Base-by-base conservation (phyloP, 2,888 invertebrate species). In the Dendrolimus houi region DNA sequence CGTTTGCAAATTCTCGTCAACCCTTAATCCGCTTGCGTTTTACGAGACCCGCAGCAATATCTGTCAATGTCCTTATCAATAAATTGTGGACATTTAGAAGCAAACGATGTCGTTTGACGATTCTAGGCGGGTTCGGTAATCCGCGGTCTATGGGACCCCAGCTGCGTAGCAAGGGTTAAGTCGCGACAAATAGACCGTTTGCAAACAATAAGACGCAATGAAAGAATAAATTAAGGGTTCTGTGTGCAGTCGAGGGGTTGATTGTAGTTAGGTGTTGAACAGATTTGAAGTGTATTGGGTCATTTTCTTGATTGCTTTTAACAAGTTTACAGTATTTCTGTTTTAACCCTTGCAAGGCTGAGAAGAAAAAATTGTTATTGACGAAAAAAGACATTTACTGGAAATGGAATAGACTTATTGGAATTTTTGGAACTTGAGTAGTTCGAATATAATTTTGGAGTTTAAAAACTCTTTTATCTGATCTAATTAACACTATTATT, bases 181-280 rank as follows among this genome's bases (percentile, higher is more conserved):
- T 85, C 86, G 84, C 87, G 85, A 88, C 88, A 90, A 88, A 88
- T 88, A 87, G 86, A 83, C 87, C 89, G 87, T 89, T 89, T 89
- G 88, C 88, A 89, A 89, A 89, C 87, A 90, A 89, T 89, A 90
- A 90, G 88, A 87, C 85, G 87, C 88, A 85, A 81, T 87, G 87
- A 87, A 89, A 88, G 87, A 88, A 88, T 90, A 88, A 88, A 89
- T 90, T 90, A 89, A 84, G 80, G 83, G 72, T 64, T 72, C 63
- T n/a, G 47, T 58, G 41, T 40, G 53, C 54, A 40, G 40, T 52
- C 40, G 47, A 52, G 56, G 59, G 56, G 55, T 55, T n/a, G 53
- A 8, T 12, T 9, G 53, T 14, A 9, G 54, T 64, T 57, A 29
- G 55, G 57, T 58, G 59, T 56, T 54, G 54, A 57, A 54, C n/a